Evolutionary conservation across 2,797 vertebrate genomes (phyloP).

Genomic region (Rhyacichthys aspro): DNA sequence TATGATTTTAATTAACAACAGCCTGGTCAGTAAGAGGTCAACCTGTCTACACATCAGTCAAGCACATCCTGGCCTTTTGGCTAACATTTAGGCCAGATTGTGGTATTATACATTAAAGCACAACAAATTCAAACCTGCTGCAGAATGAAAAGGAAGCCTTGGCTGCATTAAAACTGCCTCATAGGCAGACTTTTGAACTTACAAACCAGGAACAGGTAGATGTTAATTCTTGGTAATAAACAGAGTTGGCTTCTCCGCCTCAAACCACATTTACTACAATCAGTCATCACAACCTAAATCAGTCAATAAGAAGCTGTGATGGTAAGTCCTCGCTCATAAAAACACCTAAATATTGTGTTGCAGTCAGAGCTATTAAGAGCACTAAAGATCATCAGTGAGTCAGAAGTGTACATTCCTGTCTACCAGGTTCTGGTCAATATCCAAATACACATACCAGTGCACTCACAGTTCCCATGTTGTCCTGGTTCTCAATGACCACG

Average conservation of each 20-base stretch:
- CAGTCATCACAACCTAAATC: constrained; percentile 46
- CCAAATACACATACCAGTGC: constrained; percentile 24
- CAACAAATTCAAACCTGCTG: constrained; percentile 62
- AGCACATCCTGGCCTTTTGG: constrained; percentile 42
- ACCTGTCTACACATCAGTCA: constrained; percentile 36
- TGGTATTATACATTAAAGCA: constrained; percentile 46
- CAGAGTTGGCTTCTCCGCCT: constrained; percentile 46
- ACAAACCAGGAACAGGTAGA: constrained; percentile 64
- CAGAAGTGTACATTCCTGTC: constrained; percentile 40
- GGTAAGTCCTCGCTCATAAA: constrained; percentile 42
- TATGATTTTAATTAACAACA: constrained; percentile 30
- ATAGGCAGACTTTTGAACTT: constrained; percentile 57
- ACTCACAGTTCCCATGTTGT: constrained; percentile 37
- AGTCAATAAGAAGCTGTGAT: constrained; percentile 39
- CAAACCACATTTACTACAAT: constrained; percentile 49
- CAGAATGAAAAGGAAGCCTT: constrained; percentile 26
- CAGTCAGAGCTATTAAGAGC: constrained; percentile 45
- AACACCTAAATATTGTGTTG: constrained; percentile 29
- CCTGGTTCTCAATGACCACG: constrained; percentile 32
- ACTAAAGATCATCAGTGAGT: constrained; percentile 44
- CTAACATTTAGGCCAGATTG: constrained; percentile 38
- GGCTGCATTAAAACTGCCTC: constrained; percentile 40
- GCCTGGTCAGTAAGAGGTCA: constrained; percentile 26
- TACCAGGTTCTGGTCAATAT: constrained; percentile 34
- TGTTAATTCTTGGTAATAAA: constrained; percentile 65